Percentiles rank a stretch among this genome's conserved stretches.
These are phyloP conservation scores for Cyanoliseus patagonus DNA, from an alignment of 2,113 vertebrate genomes.

Conservation along the genomic window DNA sequence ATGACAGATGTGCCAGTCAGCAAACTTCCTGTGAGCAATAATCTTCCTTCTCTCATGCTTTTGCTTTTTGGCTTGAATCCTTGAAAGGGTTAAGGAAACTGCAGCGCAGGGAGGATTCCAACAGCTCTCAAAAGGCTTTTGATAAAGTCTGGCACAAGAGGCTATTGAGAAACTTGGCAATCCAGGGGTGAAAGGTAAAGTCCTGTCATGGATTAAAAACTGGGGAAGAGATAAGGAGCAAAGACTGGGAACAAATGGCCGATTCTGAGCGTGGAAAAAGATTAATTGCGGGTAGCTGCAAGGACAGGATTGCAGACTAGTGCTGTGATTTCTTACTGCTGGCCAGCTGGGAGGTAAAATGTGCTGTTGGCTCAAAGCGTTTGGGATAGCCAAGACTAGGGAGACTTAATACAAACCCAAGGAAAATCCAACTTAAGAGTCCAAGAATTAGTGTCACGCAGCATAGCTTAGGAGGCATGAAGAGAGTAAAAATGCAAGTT, in stretches of 20 bases:
- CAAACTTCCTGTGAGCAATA: not conserved
- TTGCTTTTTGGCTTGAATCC: not conserved
- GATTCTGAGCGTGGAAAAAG: constrained; percentile 17
- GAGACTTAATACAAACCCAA: not conserved
- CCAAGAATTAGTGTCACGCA: not conserved
- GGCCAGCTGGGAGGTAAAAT: not conserved
- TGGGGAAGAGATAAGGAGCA: constrained; percentile 59
- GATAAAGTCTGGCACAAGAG: constrained; percentile 58
- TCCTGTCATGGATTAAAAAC: constrained; percentile 63
- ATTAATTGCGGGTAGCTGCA: not conserved
- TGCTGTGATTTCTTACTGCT: not conserved
- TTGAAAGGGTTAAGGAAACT: constrained; percentile 46
- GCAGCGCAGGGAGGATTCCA: not conserved
- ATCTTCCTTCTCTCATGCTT: not conserved
- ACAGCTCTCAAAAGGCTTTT: constrained; percentile 60
- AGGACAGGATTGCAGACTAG: not conserved
- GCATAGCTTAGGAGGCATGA: not conserved
- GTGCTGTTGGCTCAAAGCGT: not conserved
- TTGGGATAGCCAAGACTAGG: not conserved
- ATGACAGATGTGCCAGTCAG: not conserved
- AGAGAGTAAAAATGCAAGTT: not conserved
- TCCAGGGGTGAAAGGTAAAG: constrained; percentile 62
- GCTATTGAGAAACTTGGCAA: constrained; percentile 67
- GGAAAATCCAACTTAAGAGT: not conserved
- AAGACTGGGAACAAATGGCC: constrained; percentile 47